Conservation (phyloP, 2,888 invertebrate species). For the Melinaea marsaeus region DNA sequence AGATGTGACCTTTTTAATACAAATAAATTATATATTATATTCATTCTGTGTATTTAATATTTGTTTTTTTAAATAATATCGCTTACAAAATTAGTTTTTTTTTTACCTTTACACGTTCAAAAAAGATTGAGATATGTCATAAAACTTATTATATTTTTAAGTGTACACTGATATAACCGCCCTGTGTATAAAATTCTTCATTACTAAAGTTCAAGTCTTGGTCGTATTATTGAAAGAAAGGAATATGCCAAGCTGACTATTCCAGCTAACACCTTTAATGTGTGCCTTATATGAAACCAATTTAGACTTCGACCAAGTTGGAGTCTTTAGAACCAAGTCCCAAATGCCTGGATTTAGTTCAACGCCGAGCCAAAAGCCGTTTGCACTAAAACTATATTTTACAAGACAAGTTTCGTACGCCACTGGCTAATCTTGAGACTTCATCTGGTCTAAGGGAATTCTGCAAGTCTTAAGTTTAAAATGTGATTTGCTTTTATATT, state of each 20-base stretch:
- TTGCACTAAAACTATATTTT: conserved; percentile 5
- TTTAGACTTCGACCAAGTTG: conserved; percentile 1
- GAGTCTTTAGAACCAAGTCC: conserved; percentile 2
- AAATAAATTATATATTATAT: conserved; percentile 12
- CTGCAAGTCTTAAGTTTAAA: background rate
- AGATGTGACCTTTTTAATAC: conserved; percentile 32
- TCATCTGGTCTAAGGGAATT: conserved; percentile 2
- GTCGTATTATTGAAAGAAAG: background rate
- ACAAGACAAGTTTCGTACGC: conserved; percentile 4
- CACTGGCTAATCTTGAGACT: background rate
- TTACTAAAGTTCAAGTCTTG: no score
- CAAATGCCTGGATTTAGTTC: conserved; percentile 4
- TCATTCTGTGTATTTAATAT: background rate
- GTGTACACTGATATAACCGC: no score
- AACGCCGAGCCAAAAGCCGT: background rate
- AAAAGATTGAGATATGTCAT: no score
- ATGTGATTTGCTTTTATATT: conserved; percentile 8
- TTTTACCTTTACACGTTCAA: no score
- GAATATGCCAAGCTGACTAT: background rate
- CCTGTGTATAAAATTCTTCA: no score
- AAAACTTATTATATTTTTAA: no score
- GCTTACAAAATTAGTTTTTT: no score
- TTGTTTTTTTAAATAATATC: no score
- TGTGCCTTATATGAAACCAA: conserved; percentile 3
- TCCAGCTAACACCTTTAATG: conserved; percentile 3